A percentile compares a stretch with the other conserved stretches of the same genome.
These are phyloP conservation scores for Pristionchus arcanus DNA, from an alignment of 2,888 invertebrate species.

Conservation along the genomic window DNA sequence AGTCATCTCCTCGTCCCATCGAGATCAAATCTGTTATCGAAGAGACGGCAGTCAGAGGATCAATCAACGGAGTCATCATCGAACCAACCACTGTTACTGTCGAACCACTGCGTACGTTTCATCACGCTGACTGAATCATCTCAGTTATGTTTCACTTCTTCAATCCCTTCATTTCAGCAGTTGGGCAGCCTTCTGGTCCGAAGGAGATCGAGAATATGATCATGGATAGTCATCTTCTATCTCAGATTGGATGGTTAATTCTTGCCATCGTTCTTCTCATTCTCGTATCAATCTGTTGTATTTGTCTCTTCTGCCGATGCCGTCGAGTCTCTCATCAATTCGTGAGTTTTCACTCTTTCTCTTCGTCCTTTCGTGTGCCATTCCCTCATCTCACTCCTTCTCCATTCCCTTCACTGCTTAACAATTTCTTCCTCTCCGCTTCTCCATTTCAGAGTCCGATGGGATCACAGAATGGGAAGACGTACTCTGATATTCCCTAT, in stretches of 20 bases:
- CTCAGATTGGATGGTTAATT: not conserved
- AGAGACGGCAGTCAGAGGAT: constrained; percentile 68
- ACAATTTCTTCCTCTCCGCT: constrained; percentile 26
- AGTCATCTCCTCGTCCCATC: constrained; percentile 63
- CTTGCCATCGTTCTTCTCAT: constrained; percentile 59
- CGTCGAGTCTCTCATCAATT: constrained; percentile 61
- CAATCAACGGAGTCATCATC: constrained; percentile 63
- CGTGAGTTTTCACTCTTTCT: constrained; percentile 58
- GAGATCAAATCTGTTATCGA: constrained; percentile 68
- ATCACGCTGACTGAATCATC: not conserved
- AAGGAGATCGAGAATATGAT: constrained; percentile 22
- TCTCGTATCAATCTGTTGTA: constrained; percentile 58
- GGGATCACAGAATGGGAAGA: constrained; percentile 53
- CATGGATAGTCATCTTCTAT: not conserved
- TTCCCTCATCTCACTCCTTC: not conserved
- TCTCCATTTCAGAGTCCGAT: constrained; percentile 56
- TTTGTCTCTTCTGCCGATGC: constrained; percentile 63
- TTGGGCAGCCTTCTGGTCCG: not conserved
- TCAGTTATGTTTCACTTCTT: not conserved
- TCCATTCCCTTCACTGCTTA: not conserved
- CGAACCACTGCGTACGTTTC: constrained; percentile 61
- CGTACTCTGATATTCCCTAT: constrained; percentile 57
- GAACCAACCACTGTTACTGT: constrained; percentile 70
- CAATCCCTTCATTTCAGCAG: constrained; percentile 21
- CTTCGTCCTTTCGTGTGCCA: not conserved